Evolutionary conservation across 2,113 vertebrate species (phyloP).

Genomic region (Mus spicilegus): DNA sequence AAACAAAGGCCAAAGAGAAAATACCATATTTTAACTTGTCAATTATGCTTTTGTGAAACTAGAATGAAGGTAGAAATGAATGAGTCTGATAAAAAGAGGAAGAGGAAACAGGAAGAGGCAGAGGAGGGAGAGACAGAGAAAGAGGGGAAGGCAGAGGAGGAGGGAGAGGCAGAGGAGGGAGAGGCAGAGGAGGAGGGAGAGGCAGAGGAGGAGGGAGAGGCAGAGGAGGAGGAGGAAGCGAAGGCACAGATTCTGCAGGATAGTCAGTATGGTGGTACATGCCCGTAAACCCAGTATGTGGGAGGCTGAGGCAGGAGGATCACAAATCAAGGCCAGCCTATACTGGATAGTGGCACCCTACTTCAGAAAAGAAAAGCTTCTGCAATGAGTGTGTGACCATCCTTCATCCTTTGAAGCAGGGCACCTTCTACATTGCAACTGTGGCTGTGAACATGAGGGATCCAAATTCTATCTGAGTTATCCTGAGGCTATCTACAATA

Average conservation of each 20-base stretch:
- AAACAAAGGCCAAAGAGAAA: no score
- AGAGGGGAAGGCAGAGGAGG: fast-evolving
- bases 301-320: not conserved
- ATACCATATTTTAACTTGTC: not conserved
- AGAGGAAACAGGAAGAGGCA: not conserved
- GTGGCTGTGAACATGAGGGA: not conserved
- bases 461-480: not conserved
- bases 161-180: no score
- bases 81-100: not conserved
- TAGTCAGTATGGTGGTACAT: no score
- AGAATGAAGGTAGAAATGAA: not conserved
- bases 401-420: not conserved
- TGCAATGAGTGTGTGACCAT: not conserved
- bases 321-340: not conserved
- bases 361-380: not conserved
- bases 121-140: not conserved
- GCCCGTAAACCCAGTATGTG: not conserved
- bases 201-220: not conserved
- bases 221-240: not conserved
- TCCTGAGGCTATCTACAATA: not conserved
- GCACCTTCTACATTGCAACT: not conserved
- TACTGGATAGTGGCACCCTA: not conserved
- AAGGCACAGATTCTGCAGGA: not conserved
- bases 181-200: no score
- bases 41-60: not conserved